Base-by-base conservation (phyloP, 2,113 vertebrate genomes). In the Toxotes jaculatrix region DNA sequence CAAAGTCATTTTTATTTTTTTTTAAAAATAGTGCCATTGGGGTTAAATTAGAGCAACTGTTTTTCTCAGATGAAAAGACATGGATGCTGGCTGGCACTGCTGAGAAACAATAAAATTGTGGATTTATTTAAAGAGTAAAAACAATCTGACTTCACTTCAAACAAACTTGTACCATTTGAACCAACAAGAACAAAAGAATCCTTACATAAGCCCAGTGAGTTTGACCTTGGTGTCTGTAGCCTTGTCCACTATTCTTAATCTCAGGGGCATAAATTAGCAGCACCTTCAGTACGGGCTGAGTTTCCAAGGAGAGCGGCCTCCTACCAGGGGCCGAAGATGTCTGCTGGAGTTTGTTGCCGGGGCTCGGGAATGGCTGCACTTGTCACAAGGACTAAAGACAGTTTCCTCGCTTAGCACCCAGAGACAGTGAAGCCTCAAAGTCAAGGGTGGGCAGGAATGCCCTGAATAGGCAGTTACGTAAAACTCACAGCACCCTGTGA, bases 381-480 rank as follows among this genome's bases (percentile, higher is more conserved):
- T 92, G 92, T 93, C 91, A 93, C 86, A 77, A 88, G 88, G 80
- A 90, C 88, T 88, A 84, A 93, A 92, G 91, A 81, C 83, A 77
- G 86, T 87, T 88, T 74, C 79, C 85, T 83, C 34, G 45, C 89
- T 82, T 63, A 79, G 85, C 89, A 82, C 85, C 88, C 77, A 83
- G 76, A 93, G 83, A 94, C 90, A 93, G 90, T 74, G 75, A 91
- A 86, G 90, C 89, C 82, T 93, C 90, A 90, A 90, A 93, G 91
- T 91, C 88, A 89, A 91, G 90, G 90, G 90, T 91, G 91, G 81
- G 87, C 85, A 91, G 90, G 89, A 94, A 89, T 91, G 92, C 83
- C 88, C 90, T 92, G 91, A 94, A 94, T 87, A 92, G 90, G 75
- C 75, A 43, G 89, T 92, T 93, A 94, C 87, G 79, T 93, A 93